Conservation (phyloP, 2,888 invertebrate genomes). For the Eutolmus rufibarbis region DNA sequence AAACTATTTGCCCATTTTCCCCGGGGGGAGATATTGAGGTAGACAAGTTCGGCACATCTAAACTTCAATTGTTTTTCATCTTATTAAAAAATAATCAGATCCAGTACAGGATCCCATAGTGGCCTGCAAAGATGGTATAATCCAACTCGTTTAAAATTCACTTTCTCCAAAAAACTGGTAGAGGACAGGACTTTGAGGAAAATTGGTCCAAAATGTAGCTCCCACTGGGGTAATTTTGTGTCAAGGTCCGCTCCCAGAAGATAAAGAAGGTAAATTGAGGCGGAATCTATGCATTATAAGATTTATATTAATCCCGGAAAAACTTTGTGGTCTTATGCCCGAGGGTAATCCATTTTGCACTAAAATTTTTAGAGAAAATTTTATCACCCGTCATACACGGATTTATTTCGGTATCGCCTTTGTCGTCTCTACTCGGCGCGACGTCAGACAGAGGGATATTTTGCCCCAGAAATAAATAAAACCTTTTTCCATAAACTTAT, state of each 20-base stretch:
- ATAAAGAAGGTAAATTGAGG: not conserved
- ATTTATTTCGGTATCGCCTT: not conserved
- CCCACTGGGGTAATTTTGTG: not conserved
- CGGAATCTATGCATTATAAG: conserved; percentile 16
- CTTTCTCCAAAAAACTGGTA: not conserved
- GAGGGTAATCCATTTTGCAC: conserved; percentile 15
- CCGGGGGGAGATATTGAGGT: not conserved
- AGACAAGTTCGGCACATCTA: not conserved
- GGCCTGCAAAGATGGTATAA: not conserved
- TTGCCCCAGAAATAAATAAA: not conserved
- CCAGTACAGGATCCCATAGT: not conserved
- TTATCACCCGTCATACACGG: conserved; percentile 1
- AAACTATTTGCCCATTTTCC: not conserved
- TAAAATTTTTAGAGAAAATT: conserved; percentile 3
- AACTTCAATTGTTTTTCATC: not conserved
- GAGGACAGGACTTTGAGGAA: not conserved
- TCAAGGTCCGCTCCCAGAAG: not conserved
- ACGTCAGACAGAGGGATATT: not conserved
- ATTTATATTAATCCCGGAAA: conserved; percentile 15
- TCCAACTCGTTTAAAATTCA: not conserved
- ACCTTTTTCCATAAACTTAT: conserved; percentile 15
- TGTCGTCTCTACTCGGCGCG: not conserved
- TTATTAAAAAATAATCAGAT: not conserved
- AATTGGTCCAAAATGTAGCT: not conserved
- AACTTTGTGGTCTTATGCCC: not conserved